These are phyloP conservation scores for Brenthis hecate DNA, from an alignment of 2,888 invertebrate species.

Conservation along the genomic window DNA sequence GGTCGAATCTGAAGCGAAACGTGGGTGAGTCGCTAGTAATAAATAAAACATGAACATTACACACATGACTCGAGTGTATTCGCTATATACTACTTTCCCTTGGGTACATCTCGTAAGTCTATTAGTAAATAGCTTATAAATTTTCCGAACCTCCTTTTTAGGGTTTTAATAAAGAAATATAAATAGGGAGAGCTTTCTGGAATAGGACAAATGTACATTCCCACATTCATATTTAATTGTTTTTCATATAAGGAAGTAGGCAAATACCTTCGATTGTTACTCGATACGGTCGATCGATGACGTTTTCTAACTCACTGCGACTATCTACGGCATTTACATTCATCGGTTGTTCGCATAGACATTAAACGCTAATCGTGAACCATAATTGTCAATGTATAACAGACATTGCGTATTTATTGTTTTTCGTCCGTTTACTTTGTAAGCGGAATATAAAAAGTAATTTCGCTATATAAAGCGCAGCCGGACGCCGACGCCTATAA, in stretches of 20 bases:
- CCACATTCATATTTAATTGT: constrained; percentile 38
- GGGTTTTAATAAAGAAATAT: constrained; percentile 9
- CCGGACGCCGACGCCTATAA: constrained; percentile 66
- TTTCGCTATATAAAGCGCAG: constrained; percentile 45
- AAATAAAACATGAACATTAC: background rate
- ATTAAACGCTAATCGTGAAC: background rate
- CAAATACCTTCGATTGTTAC: constrained; percentile 29
- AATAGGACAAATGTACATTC: constrained; percentile 30
- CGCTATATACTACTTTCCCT: constrained; percentile 16
- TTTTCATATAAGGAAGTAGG: constrained; percentile 33
- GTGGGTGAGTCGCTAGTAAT: too few relatives aligned
- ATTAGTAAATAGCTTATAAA: constrained; percentile 14
- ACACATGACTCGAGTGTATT: background rate
- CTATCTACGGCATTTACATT: constrained; percentile 2
- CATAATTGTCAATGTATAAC: constrained; percentile 16
- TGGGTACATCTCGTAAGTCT: background rate
- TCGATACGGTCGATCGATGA: constrained; percentile 23
- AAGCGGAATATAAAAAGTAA: constrained; percentile 35
- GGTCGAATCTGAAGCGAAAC: too few relatives aligned
- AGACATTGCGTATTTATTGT: constrained; percentile 13
- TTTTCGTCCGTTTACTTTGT: constrained; percentile 3
- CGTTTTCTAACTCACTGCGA: constrained; percentile 12
- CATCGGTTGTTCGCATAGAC: background rate
- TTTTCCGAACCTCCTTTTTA: constrained; percentile 13
- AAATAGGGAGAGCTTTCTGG: constrained; percentile 31